Percentiles rank a stretch among this genome's conserved stretches.
Evolutionary conservation across 2,113 vertebrate species (phyloP).

Genomic region (Corapipo altera): DNA sequence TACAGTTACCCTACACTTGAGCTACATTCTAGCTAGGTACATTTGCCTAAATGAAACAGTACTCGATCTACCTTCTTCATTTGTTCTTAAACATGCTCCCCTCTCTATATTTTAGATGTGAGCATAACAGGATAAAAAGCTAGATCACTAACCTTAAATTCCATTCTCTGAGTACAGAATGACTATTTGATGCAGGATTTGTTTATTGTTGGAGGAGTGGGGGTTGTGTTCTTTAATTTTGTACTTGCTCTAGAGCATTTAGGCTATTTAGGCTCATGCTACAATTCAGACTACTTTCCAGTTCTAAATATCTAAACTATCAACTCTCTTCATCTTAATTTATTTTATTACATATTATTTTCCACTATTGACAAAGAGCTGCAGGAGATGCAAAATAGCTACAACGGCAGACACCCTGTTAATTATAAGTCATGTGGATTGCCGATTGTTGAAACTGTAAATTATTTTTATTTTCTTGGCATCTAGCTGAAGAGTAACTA

Average conservation of each 20-base stretch:
- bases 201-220: neutral
- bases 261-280: neutral
- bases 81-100: neutral
- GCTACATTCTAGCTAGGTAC: neutral
- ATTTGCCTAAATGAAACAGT: neutral
- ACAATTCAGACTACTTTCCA: neutral
- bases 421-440: neutral
- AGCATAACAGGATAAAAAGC: neutral
- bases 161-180: neutral
- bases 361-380: neutral
- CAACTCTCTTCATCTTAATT: neutral
- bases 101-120: neutral
- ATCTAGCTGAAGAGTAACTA: neutral
- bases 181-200: neutral
- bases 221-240: neutral
- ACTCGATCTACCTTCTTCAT: neutral
- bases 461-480: neutral
- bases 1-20: no score
- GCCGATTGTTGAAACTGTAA: neutral
- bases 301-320: neutral
- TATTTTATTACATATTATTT: neutral
- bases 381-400: neutral
- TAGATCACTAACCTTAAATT: neutral
- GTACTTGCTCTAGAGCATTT: neutral
- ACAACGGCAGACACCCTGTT: neutral